Base-by-base conservation (phyloP, 2,888 invertebrate species). In the Rhingia rostrata region DNA sequence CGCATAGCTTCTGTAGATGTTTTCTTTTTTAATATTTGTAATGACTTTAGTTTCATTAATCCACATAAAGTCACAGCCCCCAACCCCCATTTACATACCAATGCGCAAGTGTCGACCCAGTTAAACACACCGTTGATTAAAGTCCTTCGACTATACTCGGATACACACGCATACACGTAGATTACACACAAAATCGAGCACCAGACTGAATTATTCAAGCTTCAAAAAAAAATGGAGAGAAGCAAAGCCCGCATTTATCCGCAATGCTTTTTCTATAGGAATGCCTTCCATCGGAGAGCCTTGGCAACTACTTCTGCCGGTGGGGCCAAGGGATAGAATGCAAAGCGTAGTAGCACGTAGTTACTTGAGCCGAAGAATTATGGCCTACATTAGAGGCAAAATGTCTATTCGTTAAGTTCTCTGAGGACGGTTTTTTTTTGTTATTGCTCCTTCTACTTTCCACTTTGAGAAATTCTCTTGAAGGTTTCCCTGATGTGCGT, bases 141-240 rank as follows among this genome's bases (percentile, higher is more conserved):
- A 66, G 66, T 79, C 45, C 41, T 66, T 32, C 6, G 49, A 60
- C 22, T 22, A 22, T 22, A 22, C 22, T 22, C 22, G 45, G 37
- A 54, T 69, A 72, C 49, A 60, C 60, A 53, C 74, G 60, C 56
- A 45, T 58, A 51, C 53, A 64, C 67, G 43, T 49, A 49, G 58
- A 53, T 58, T 58, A 64, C 61, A 64, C 75, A 73, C 32, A 51
- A 63, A 61, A 73, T 63, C 61, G 72, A 73, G 54, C 41, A 39
- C 14, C 56, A 81, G 51, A 64, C 77, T 82, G 45, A 82, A 82
- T 82, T 72, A 82, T 82, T 82, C 49, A 82, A 51, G 66, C 45
- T 58, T 33, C 41, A 75, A 22, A 61, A 43, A 58, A 45, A 22
- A 22, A 22, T 2, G 1, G 22, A 22, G 2, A 22, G 22, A 22